These are phyloP conservation scores for Meliscaeva auricollis DNA, from an alignment of 2,888 invertebrate genomes.

Conservation along the genomic window DNA sequence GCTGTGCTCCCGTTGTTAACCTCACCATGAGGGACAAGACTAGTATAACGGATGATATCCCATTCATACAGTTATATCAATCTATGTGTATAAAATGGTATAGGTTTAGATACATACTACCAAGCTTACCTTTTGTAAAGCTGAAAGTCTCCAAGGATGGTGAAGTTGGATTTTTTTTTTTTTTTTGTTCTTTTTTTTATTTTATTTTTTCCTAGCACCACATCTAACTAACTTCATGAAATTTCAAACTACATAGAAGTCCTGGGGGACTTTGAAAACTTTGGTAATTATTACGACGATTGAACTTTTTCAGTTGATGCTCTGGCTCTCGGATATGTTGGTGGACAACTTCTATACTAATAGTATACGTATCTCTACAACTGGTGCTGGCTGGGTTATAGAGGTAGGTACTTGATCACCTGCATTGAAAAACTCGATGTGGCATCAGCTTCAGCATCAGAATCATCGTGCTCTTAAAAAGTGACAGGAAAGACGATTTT, in stretches of 20 bases:
- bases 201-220: constrained; percentile 35
- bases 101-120: not conserved
- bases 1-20: constrained; percentile 45
- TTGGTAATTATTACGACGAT: constrained; percentile 75
- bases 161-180: constrained; percentile 25
- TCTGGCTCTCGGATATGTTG: constrained; percentile 64
- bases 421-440: constrained; percentile 45
- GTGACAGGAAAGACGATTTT: constrained; percentile 37
- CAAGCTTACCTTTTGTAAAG: constrained; percentile 22
- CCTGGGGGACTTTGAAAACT: constrained; percentile 68
- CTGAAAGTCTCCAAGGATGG: constrained; percentile 32
- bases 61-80: constrained; percentile 29
- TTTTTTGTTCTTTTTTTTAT: not conserved
- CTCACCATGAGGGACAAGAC: constrained; percentile 47
- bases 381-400: constrained; percentile 1
- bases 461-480: constrained; percentile 14
- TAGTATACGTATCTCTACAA: not conserved
- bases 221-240: constrained; percentile 74
- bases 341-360: constrained; percentile 55
- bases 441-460: constrained; percentile 40
- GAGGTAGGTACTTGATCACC: constrained; percentile 62
- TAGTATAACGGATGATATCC: constrained; percentile 55
- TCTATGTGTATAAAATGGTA: not conserved
- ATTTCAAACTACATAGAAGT: constrained; percentile 68
- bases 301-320: constrained; percentile 70